phyloP scores from a whole-genome alignment of 2,797 vertebrate species.

The Lates japonicus region DNA sequence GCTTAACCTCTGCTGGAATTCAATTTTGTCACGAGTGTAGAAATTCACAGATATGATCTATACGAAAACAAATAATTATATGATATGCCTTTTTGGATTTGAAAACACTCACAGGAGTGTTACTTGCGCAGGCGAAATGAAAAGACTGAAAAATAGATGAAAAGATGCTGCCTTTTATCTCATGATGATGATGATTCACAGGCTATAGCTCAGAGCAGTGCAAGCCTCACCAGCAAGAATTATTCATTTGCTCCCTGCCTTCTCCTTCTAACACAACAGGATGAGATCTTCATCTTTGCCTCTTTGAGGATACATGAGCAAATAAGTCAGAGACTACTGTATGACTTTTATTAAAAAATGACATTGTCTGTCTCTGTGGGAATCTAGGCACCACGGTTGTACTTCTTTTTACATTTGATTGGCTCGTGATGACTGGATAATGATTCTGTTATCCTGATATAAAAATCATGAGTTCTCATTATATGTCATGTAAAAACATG shows the following conservation, averaged over 20 bases:
- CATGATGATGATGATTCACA: conserved; percentile 69
- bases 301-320: conserved; percentile 42
- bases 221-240: conserved; percentile 66
- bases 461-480: conserved; percentile 19
- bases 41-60: conserved; percentile 64
- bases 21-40: conserved; percentile 47
- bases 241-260: conserved; percentile 63
- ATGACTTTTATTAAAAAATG: conserved; percentile 34
- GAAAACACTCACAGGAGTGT: conserved; percentile 57
- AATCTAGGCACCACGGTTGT: neutral
- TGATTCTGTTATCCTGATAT: conserved; percentile 35
- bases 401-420: conserved; percentile 37
- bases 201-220: conserved; percentile 65
- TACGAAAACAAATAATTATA: conserved; percentile 68
- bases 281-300: conserved; percentile 52
- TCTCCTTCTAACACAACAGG: conserved; percentile 44
- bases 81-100: conserved; percentile 52
- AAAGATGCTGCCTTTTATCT: conserved; percentile 74
- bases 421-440: conserved; percentile 36
- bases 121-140: conserved; percentile 50
- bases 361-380: neutral
- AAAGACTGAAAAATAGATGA: conserved; percentile 66
- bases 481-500: neutral
- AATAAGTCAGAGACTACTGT: conserved; percentile 34
- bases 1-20: conserved; percentile 60